Evolutionary conservation across 1,140 invertebrate genomes (phyloP).

Genomic region (Drosophila melanica): DNA sequence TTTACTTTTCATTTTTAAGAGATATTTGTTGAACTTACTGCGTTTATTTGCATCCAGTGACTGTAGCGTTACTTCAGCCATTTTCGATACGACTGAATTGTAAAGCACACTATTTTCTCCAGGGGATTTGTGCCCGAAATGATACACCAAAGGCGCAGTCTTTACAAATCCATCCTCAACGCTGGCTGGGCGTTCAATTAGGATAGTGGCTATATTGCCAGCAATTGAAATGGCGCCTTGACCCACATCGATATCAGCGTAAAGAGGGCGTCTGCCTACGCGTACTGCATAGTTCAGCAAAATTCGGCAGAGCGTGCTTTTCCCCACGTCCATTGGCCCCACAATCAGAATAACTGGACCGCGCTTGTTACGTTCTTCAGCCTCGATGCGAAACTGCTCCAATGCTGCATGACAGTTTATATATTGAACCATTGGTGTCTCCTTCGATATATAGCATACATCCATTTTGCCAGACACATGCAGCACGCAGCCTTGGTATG

Average conservation of each 20-base stretch:
- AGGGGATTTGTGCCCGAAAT: constrained; percentile 95
- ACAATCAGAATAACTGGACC: constrained; percentile 96
- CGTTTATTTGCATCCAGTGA: constrained; percentile 94
- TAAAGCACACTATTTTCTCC: constrained; percentile 92
- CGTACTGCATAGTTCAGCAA: constrained; percentile 97
- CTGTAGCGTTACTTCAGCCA: constrained; percentile 94
- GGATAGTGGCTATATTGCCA: constrained; percentile 94
- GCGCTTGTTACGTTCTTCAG: constrained; percentile 89
- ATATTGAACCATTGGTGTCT: constrained; percentile 95
- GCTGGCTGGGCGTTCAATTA: constrained; percentile 95
- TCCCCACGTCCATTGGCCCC: constrained; percentile 98
- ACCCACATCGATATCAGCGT: constrained; percentile 98
- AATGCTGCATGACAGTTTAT: constrained; percentile 97
- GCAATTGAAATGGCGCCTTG: constrained; percentile 97
- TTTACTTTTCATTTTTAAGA: not conserved
- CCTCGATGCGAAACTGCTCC: constrained; percentile 93
- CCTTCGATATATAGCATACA: constrained; percentile 96
- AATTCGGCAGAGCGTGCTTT: constrained; percentile 95
- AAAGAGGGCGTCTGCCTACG: constrained; percentile 93
- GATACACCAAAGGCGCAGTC: constrained; percentile 95
- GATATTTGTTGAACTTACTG: constrained; percentile 85
- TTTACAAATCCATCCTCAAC: constrained; percentile 97
- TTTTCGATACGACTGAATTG: constrained; percentile 91
- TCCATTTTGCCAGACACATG: constrained; percentile 94
- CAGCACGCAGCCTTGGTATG: constrained; percentile 96